These are phyloP conservation scores for Labeo rohita DNA, from an alignment of 2,113 vertebrate genomes.

Conservation along the genomic window DNA sequence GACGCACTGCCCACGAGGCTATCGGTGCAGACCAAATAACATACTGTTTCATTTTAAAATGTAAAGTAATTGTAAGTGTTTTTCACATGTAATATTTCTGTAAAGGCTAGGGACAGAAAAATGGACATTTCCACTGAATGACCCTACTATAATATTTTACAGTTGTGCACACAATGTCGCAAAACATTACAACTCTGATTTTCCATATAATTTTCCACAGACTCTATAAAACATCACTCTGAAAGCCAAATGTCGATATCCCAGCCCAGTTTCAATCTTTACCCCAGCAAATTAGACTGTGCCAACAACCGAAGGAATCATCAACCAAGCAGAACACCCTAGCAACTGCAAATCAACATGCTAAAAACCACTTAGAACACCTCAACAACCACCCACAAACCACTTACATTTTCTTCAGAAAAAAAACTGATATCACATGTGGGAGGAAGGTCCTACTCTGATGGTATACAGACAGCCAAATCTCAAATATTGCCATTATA, in stretches of 20 bases:
- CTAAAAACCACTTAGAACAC: neutral
- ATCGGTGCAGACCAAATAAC: too few relatives aligned
- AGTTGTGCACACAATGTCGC: neutral
- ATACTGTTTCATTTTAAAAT: too few relatives aligned
- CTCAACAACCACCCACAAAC: neutral
- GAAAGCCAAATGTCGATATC: neutral
- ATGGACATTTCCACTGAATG: too few relatives aligned
- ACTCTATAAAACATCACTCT: neutral
- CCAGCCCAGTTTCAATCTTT: neutral
- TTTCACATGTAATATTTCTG: too few relatives aligned
- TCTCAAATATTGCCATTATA: neutral
- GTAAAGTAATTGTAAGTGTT: too few relatives aligned
- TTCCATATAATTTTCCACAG: neutral
- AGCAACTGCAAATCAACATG: slow-evolving; percentile 6
- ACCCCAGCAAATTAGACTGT: neutral
- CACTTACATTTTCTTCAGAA: neutral
- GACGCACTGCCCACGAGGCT: too few relatives aligned
- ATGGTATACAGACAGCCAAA: neutral
- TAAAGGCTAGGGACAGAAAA: too few relatives aligned
- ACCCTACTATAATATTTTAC: too few relatives aligned
- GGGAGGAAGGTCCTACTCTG: neutral
- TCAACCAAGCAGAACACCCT: neutral
- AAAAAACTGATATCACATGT: neutral
- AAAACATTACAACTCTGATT: neutral
- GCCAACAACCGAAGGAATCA: neutral